Conservation (phyloP, 2,113 vertebrate species). For the Promerops cafer region DNA sequence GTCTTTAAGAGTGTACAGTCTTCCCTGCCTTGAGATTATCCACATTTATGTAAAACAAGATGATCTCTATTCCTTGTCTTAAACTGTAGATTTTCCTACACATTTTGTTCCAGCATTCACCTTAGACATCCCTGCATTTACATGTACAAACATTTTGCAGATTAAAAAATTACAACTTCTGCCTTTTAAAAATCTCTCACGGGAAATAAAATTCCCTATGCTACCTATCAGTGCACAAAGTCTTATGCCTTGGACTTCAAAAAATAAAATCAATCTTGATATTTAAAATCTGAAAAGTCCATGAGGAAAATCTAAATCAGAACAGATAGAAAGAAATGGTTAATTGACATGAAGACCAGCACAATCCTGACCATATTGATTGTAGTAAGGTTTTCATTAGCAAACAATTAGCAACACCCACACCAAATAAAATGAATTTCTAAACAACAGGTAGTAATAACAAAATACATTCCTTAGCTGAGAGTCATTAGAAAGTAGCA, state of each 20-base stretch:
- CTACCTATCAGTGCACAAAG: neutral
- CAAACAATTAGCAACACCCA: conserved; percentile 72
- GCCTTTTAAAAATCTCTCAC: neutral
- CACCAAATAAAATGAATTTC: conserved; percentile 75
- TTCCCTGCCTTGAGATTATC: neutral
- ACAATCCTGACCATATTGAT: conserved; percentile 49
- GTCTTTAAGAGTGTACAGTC: neutral
- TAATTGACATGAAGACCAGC: neutral
- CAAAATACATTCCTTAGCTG: conserved; percentile 55
- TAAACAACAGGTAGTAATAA: conserved; percentile 79
- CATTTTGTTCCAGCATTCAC: neutral
- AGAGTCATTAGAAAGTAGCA: conserved; percentile 67
- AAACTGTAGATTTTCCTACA: neutral
- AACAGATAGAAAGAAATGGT: neutral
- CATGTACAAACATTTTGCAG: neutral
- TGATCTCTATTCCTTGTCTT: neutral
- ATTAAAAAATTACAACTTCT: neutral
- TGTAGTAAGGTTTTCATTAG: conserved; percentile 74
- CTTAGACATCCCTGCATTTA: neutral
- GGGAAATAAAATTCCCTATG: neutral
- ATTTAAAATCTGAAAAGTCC: neutral
- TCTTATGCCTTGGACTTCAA: neutral
- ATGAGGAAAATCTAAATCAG: neutral
- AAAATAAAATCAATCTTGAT: neutral
- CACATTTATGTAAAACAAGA: neutral